A percentile compares a stretch with the other conserved stretches of the same genome.
These are phyloP conservation scores for Suncus etruscus DNA, from an alignment of 2,113 vertebrate species.

Conservation along the genomic window DNA sequence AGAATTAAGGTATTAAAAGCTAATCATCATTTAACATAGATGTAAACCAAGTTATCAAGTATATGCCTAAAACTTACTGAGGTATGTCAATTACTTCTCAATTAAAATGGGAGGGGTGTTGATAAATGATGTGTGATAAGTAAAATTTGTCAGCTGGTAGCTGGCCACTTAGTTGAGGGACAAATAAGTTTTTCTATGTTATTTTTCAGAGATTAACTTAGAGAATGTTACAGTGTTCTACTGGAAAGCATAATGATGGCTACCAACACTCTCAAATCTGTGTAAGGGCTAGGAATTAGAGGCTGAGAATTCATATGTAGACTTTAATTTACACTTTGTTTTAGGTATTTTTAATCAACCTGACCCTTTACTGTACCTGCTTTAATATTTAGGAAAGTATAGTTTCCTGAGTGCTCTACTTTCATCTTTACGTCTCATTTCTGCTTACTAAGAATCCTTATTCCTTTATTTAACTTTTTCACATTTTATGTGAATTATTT, in stretches of 20 bases:
- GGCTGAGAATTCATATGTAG: background rate
- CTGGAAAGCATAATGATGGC: constrained; percentile 7
- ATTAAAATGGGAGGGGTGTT: background rate
- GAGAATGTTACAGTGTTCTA: background rate
- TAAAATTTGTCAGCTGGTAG: background rate
- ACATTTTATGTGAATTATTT: constrained; percentile 5
- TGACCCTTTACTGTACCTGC: background rate
- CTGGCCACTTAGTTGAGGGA: background rate
- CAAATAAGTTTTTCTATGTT: background rate
- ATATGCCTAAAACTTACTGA: background rate
- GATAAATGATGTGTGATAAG: background rate
- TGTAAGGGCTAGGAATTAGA: background rate
- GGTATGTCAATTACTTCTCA: background rate
- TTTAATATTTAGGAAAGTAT: constrained; percentile 27
- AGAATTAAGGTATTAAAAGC: background rate
- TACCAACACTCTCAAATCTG: background rate
- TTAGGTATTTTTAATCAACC: background rate
- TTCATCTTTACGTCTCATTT: background rate
- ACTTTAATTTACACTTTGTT: background rate
- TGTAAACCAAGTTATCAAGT: background rate
- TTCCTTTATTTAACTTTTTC: constrained; percentile 1
- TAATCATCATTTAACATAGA: background rate
- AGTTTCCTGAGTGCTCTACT: background rate
- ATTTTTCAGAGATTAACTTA: background rate
- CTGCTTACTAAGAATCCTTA: constrained; percentile 30